A percentile compares a stretch with the other conserved stretches of the same genome.
Evolutionary conservation across 2,797 vertebrate genomes (phyloP).

Genomic region (Trematomus bernacchii): DNA sequence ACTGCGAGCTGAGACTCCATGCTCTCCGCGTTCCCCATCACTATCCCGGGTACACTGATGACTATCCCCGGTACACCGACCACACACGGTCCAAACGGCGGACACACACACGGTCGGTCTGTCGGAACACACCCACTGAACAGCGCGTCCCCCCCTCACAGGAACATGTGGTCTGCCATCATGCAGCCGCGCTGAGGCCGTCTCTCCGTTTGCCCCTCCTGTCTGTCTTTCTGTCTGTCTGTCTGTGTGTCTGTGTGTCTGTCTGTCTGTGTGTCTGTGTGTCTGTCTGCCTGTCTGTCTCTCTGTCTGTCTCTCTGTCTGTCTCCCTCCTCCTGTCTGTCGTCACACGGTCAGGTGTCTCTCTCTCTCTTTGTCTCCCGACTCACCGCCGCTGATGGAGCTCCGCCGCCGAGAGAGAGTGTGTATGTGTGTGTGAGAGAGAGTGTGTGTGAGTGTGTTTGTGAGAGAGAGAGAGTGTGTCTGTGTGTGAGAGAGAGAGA

Average conservation of each 20-base stretch:
- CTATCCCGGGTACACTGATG: not conserved
- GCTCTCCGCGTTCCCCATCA: constrained; percentile 96
- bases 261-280: constrained; percentile 28
- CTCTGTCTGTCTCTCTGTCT: not conserved
- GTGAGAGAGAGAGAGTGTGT: not conserved
- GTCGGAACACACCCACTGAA: constrained; percentile 54
- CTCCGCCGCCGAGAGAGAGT: constrained; percentile 19
- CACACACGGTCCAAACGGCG: constrained; percentile 14
- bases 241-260: not conserved
- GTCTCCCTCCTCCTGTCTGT: constrained; percentile 7
- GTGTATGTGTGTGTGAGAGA: constrained; percentile 1
- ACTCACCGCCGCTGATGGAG: constrained; percentile 32
- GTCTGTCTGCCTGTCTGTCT: constrained; percentile 4
- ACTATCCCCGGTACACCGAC: not conserved
- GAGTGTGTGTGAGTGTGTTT: constrained; percentile 17
- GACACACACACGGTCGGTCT: constrained; percentile 6
- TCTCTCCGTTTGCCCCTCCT: not conserved
- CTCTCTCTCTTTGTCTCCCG: constrained; percentile 52
- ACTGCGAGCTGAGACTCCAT: constrained; percentile 95
- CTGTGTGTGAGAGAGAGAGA: no score
- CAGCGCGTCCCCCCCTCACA: constrained; percentile 41
- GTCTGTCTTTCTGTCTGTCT: not conserved
- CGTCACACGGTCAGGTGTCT: constrained; percentile 3
- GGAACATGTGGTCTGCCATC: constrained; percentile 75
- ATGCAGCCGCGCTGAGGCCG: constrained; percentile 43